Evolutionary conservation across 1,140 invertebrate genomes (phyloP).

Genomic region (Rhyacophila brunnea): DNA sequence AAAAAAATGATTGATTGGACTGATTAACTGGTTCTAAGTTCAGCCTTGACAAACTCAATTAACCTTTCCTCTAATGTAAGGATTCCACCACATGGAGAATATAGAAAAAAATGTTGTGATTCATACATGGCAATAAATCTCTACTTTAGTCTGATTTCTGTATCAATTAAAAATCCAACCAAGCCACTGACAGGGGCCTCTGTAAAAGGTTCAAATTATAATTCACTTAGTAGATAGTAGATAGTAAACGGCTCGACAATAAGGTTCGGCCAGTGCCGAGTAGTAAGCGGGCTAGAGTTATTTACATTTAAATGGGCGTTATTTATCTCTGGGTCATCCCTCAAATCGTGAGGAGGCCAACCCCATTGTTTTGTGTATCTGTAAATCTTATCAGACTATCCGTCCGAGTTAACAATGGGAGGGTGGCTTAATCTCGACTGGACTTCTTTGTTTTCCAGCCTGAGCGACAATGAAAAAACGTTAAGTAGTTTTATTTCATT

Average conservation of each 20-base stretch:
- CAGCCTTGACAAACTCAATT: too few species aligned
- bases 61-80: too few species aligned
- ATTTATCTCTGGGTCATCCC: slow-evolving; percentile 3
- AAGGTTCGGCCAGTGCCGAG: too few species aligned
- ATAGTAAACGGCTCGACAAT: background rate
- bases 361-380: slow-evolving; percentile 1
- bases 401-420: background rate
- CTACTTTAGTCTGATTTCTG: too few species aligned
- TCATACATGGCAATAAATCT: too few species aligned
- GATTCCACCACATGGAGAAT: too few species aligned
- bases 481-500: background rate
- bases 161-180: too few species aligned
- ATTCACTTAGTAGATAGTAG: slow-evolving; percentile 7
- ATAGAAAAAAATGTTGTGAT: too few species aligned
- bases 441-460: background rate
- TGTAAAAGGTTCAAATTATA: slow-evolving; percentile 6
- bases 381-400: slow-evolving; percentile 2
- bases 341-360: slow-evolving; percentile 1
- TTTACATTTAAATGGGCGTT: slow-evolving; percentile 17
- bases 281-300: background rate
- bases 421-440: background rate
- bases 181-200: background rate
- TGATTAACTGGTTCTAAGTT: too few species aligned
- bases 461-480: slow-evolving; percentile 2
- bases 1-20: too few species aligned